phyloP scores from a whole-genome alignment of 2,797 vertebrate species.

The Acipenser transmontanus region DNA sequence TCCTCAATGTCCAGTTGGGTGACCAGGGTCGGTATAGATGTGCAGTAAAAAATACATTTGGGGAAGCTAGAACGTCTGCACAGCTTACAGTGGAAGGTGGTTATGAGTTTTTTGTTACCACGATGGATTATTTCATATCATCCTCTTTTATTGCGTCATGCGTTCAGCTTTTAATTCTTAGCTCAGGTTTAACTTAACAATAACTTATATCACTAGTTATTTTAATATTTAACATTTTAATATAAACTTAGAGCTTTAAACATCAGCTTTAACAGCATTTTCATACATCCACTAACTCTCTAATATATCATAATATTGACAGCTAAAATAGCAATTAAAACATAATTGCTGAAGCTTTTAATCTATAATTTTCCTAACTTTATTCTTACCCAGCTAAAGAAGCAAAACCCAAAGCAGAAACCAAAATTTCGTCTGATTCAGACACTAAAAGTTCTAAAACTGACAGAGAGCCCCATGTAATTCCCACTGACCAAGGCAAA shows the following conservation, averaged over 20 bases:
- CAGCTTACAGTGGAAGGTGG: conserved; percentile 81
- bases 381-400: conserved; percentile 85
- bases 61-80: conserved; percentile 70
- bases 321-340: conserved; percentile 25
- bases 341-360: conserved; percentile 11
- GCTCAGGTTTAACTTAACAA: neutral
- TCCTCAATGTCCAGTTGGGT: conserved; percentile 57
- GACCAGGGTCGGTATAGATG: conserved; percentile 79
- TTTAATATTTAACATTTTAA: conserved; percentile 15
- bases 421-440: conserved; percentile 74
- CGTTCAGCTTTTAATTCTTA: conserved; percentile 25
- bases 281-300: conserved; percentile 26
- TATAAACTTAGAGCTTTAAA: neutral
- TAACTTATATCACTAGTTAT: neutral
- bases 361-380: conserved; percentile 73
- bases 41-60: conserved; percentile 58
- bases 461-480: conserved; percentile 62
- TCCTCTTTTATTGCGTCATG: conserved; percentile 17
- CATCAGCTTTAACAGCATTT: conserved; percentile 4
- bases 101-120: conserved; percentile 53
- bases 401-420: conserved; percentile 74
- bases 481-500: conserved; percentile 51
- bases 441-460: conserved; percentile 73
- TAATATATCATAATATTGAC: conserved; percentile 23
- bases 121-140: neutral